A percentile compares a stretch with the other conserved stretches of the same genome.
These are phyloP conservation scores for Numida meleagris DNA, from an alignment of 2,113 vertebrate species.

Conservation along the genomic window DNA sequence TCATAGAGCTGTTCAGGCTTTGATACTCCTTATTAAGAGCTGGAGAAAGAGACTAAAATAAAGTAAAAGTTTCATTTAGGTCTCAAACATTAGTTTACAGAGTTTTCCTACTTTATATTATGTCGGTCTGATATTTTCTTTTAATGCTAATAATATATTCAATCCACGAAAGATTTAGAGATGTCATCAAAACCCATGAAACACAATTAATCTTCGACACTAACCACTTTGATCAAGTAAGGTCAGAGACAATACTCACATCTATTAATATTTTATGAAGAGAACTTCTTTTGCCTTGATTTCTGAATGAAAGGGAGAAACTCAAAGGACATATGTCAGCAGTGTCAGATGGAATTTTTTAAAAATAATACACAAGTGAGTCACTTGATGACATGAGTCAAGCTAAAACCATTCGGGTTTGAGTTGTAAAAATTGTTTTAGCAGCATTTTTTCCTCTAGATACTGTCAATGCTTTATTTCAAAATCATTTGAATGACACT, in stretches of 20 bases:
- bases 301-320: slow-evolving; percentile 27
- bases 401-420: slow-evolving; percentile 24
- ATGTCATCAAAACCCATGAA: slow-evolving; percentile 24
- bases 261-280: slow-evolving; percentile 43
- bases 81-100: neutral
- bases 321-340: slow-evolving; percentile 41
- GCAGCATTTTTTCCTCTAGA: neutral
- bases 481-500: neutral
- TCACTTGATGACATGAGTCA: neutral
- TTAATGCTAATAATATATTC: neutral
- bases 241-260: slow-evolving; percentile 39
- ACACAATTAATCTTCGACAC: slow-evolving; percentile 46
- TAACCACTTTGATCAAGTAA: slow-evolving; percentile 46
- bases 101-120: neutral
- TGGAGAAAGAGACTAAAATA: neutral
- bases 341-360: slow-evolving; percentile 17
- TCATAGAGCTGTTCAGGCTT: neutral
- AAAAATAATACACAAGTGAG: slow-evolving; percentile 1
- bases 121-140: neutral
- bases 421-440: slow-evolving; percentile 35
- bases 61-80: neutral
- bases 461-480: neutral
- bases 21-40: neutral
- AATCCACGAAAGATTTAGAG: slow-evolving; percentile 26
- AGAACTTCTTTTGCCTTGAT: slow-evolving; percentile 2